Evolutionary conservation across 2,113 vertebrate genomes (phyloP), one percentile per base, ranked within the genome.

Genomic region (Ctenomys sociabilis): DNA sequence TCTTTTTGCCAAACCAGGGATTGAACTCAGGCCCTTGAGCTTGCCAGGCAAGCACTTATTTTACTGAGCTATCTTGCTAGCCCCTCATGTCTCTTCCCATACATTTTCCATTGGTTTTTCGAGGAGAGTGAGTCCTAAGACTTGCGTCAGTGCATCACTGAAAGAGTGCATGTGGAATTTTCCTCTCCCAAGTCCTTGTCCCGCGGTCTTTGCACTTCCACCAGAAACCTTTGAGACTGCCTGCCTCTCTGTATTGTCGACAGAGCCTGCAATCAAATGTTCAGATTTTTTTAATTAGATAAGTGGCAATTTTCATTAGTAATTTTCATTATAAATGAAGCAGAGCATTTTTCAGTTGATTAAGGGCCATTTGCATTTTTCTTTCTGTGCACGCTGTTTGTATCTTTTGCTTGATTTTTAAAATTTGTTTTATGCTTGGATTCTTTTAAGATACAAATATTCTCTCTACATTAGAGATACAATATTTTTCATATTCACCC

Each of bases 291-390:
- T 63, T 16, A 13, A 3, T 40, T 45, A 57, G 59, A 24, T 52
- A 66, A 94, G 94, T 61, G 35, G 68, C 30, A 52, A 68, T 83
- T 94, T 91, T 40, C 49, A 85, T 89, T 89, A 88, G 59, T 59
- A 26, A 70, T 75, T 77, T 86, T 93, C 66, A 57, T 70, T 72
- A 17, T 86, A 85, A 43, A 59, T n/a, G 83, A 88, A 54, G 77
- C 12, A 9, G 54, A 64, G 8, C 28, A 16, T 8, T 77, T 90
- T 63, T 35, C 77, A 22, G 26, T 21, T 30, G 70, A 59, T 3
- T n/a, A 77, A 87, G 75, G n/a, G 28, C 68, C 32, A 73, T 88
- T 70, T 90, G 61, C 68, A 40, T 70, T 57, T 43, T 30, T 75
- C 61, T 78, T 54, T 28, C 59, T 49, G 40, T 57, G 75, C 57